Evolutionary conservation across 2,888 invertebrate genomes (phyloP).

Genomic region (Geotrupes spiniger): DNA sequence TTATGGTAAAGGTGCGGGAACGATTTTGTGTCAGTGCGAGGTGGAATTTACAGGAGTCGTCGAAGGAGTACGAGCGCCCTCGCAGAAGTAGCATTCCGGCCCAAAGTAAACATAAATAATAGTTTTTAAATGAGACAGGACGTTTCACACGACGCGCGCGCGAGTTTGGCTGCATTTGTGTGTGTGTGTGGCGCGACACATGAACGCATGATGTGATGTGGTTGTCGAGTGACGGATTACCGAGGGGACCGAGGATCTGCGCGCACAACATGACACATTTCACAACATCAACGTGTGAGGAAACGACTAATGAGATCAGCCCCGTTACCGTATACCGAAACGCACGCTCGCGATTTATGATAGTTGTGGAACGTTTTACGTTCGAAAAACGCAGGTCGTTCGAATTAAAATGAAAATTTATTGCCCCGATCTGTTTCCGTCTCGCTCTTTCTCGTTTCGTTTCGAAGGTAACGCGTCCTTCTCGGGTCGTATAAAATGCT

Average conservation of each 20-base stretch:
- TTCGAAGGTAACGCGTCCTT: no score
- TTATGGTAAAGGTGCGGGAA: constrained; percentile 12
- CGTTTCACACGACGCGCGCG: constrained; percentile 48
- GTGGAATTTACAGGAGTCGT: constrained; percentile 18
- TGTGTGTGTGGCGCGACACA: constrained; percentile 49
- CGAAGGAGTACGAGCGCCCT: constrained; percentile 23
- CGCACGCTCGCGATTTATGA: constrained; percentile 2
- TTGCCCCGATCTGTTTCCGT: no score
- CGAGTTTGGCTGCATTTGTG: no score
- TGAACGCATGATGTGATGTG: constrained; percentile 48
- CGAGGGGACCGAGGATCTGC: constrained; percentile 39
- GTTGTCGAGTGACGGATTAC: constrained; percentile 52
- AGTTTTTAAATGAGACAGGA: constrained; percentile 57
- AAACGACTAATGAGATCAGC: constrained; percentile 48
- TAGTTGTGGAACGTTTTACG: background rate
- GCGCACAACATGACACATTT: constrained; percentile 48
- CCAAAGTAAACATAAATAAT: constrained; percentile 50
- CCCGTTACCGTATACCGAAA: background rate
- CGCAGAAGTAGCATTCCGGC: constrained; percentile 33
- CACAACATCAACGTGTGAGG: constrained; percentile 50
- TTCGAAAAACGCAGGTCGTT: constrained; percentile 1
- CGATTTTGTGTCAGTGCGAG: background rate
- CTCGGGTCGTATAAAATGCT: no score
- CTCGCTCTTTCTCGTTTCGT: no score
- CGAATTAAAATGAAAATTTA: background rate